Evolutionary conservation across 2,888 invertebrate species (phyloP), one percentile per base, ranked within the genome.

Genomic region (Nemurella pictetii): DNA sequence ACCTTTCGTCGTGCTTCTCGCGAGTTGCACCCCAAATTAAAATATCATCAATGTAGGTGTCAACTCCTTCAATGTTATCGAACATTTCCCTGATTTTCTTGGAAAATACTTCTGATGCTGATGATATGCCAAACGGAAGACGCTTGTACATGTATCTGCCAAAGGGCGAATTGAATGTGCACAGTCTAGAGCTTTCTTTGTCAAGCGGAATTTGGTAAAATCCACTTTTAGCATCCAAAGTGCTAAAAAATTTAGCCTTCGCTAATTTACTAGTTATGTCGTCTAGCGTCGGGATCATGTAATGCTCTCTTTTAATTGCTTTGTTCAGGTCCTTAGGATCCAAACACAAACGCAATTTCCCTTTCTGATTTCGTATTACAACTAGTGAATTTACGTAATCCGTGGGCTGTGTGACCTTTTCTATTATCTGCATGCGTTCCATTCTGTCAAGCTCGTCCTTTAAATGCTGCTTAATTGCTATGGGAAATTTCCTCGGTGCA

Each of bases 131-230:
- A 86, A 87, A 88, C 0, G 87, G 86, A n/a, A 87, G 29, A 29
- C 87, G 84, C 12, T 27, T 36, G 80, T 86, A 88, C 30, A 85
- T 35, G 55, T 85, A 88, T 15, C 84, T 81, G 3, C 88, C 88
- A 86, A 86, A 87, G 26, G 87, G 88, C 0, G 87, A 87, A 27
- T 85, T 86, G 81, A 88, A 88, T 5, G 86, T 86, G n/a, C 87
- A 87, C 3, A 86, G 35, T 2, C 84, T 20, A n/a, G 86, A 85
- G n/a, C 84, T 0, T 87, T 83, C n/a, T n/a, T n/a, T n/a, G n/a
- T n/a, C n/a, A n/a, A n/a, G n/a, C n/a, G n/a, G n/a, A n/a, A n/a
- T n/a, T 30, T 87, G 87, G 83, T 85, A 86, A 78, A 87, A 87
- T 5, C 87, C 87, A 81, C 84, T 72, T 28, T 80, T 86, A 12